phyloP scores from a whole-genome alignment of 2,113 vertebrate species.

The Strix aluco region DNA sequence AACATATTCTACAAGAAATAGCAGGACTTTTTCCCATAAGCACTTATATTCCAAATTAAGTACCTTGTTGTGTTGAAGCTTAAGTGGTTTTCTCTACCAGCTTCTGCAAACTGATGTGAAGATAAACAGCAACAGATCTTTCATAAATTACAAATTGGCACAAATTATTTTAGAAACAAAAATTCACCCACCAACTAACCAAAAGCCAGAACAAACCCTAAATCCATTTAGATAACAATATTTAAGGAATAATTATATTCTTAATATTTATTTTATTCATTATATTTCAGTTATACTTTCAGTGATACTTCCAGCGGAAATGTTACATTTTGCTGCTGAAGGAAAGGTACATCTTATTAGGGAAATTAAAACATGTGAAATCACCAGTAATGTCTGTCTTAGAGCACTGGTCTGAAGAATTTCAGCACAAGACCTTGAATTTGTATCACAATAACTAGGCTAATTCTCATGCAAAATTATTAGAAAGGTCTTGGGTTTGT shows the following conservation, averaged over 20 bases:
- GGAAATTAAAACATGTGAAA: neutral
- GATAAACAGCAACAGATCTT: neutral
- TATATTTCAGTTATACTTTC: neutral
- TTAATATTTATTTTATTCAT: neutral
- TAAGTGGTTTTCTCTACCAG: neutral
- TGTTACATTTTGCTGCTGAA: neutral
- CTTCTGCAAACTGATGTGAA: neutral
- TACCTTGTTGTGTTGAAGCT: neutral
- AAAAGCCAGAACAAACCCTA: neutral
- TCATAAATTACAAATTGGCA: neutral
- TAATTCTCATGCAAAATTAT: neutral
- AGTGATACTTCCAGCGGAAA: neutral
- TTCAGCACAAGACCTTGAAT: neutral
- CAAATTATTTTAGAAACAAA: neutral
- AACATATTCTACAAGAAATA: neutral
- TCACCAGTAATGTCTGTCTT: neutral
- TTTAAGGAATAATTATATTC: neutral
- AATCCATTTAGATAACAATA: neutral
- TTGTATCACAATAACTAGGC: neutral
- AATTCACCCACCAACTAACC: neutral
- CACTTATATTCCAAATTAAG: neutral
- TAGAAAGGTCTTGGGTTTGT: neutral
- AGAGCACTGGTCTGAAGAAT: neutral
- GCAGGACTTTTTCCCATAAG: neutral
- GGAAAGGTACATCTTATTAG: neutral